These are phyloP conservation scores for Cavia aperea DNA, from an alignment of 2,113 vertebrate species.

Conservation along the genomic window DNA sequence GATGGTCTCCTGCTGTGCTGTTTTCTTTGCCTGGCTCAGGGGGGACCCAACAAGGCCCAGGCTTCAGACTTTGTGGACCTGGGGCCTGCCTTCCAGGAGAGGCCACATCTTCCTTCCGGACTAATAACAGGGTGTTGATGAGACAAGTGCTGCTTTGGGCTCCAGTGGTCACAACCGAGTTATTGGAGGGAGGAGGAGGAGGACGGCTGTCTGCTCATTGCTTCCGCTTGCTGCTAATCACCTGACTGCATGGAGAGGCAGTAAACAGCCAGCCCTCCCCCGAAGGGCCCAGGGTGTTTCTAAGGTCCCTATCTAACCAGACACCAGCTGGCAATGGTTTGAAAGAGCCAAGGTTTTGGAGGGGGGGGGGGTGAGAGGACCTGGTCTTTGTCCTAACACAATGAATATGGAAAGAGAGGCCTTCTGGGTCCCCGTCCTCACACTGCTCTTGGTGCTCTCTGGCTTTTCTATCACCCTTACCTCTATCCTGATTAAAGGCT, in stretches of 20 bases:
- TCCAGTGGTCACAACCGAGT: not conserved
- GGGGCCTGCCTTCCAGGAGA: accelerated
- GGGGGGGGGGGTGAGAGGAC: not conserved
- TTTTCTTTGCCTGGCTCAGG: not conserved
- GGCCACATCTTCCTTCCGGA: not conserved
- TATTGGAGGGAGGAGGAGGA: accelerated
- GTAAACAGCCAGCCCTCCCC: not conserved
- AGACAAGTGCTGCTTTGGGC: not conserved
- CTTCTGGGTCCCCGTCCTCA: not conserved
- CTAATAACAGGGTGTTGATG: not conserved
- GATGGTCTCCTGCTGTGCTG: not conserved
- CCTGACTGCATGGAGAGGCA: not conserved
- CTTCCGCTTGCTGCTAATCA: not conserved
- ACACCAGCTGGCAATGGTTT: accelerated
- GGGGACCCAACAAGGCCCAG: not conserved
- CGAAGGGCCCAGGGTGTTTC: accelerated
- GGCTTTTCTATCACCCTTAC: not conserved
- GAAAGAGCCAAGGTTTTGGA: not conserved
- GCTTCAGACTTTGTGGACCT: not conserved
- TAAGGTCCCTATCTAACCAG: not conserved
- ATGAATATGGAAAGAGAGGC: not conserved
- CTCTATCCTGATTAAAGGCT: not conserved
- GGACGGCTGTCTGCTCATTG: not conserved
- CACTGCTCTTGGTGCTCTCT: no score
- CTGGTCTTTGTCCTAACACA: not conserved